These are phyloP conservation scores for Bhutanitis thaidina DNA, from an alignment of 2,888 invertebrate species.

Conservation along the genomic window DNA sequence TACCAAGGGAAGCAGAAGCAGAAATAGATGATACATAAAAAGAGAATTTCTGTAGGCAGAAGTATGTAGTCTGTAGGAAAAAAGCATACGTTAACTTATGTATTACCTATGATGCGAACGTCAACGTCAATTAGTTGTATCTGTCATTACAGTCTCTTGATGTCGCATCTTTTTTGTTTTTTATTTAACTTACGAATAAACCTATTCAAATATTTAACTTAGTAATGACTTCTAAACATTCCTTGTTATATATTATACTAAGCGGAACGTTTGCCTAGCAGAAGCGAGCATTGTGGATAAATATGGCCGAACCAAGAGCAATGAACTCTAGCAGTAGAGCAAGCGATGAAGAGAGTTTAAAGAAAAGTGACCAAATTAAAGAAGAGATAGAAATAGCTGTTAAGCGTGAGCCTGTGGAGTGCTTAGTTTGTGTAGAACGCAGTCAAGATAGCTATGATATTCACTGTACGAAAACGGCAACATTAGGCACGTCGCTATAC, in stretches of 20 bases:
- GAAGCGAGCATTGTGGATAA: slow-evolving; percentile 21
- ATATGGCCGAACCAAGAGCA: slow-evolving; percentile 55
- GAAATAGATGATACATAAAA: too few relatives aligned
- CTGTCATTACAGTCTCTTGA: slow-evolving; percentile 25
- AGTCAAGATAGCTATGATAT: slow-evolving; percentile 46
- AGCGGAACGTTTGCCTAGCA: not conserved
- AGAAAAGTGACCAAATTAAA: slow-evolving; percentile 43
- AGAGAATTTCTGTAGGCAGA: too few relatives aligned
- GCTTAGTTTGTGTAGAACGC: slow-evolving; percentile 50
- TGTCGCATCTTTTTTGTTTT: slow-evolving; percentile 32
- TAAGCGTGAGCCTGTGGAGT: slow-evolving; percentile 58
- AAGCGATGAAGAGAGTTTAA: slow-evolving; percentile 34
- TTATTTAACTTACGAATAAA: slow-evolving; percentile 21
- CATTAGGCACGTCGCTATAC: slow-evolving; percentile 45
- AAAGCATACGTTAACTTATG: too few relatives aligned
- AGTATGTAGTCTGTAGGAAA: not conserved
- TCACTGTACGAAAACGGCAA: slow-evolving; percentile 38
- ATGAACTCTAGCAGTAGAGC: slow-evolving; percentile 45
- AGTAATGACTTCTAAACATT: slow-evolving; percentile 6
- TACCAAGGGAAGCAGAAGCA: too few relatives aligned
- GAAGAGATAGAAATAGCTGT: slow-evolving; percentile 47
- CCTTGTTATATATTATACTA: slow-evolving; percentile 4
- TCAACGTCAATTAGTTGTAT: slow-evolving; percentile 16
- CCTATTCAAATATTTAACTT: slow-evolving; percentile 14
- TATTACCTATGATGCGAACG: slow-evolving; percentile 6